Evolutionary conservation across 35 echinoderm and acorn worm genomes (phyloP).

Genomic region (Apostichopus japonicus): DNA sequence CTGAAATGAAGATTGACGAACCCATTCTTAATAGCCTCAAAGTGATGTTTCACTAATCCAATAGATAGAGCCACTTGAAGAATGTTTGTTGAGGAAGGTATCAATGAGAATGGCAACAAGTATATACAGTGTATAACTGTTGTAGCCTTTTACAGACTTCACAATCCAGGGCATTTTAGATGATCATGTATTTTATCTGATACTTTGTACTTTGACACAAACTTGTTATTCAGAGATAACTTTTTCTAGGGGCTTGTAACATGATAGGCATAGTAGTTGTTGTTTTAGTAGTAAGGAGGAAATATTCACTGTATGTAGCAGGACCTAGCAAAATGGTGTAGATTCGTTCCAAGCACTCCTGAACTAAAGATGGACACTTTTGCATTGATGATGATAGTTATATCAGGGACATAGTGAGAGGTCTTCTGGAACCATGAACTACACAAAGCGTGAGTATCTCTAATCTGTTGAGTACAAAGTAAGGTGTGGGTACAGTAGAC

Average conservation of each 20-base stretch:
- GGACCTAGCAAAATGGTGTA: too few relatives aligned
- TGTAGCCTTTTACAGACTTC: too few relatives aligned
- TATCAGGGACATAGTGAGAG: neutral
- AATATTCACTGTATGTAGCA: too few relatives aligned
- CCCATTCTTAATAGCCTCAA: neutral
- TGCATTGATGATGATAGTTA: neutral
- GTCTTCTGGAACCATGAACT: neutral
- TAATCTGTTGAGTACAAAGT: neutral
- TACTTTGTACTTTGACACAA: slow-evolving; percentile 45
- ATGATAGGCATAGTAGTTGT: neutral
- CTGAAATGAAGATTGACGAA: neutral
- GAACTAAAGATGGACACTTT: neutral
- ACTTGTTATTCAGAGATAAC: neutral
- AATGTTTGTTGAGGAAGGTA: neutral
- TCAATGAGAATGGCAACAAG: neutral
- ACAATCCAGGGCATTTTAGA: neutral
- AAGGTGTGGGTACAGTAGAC: too few relatives aligned
- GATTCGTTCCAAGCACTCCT: neutral
- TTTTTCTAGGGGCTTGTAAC: neutral
- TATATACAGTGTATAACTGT: neutral
- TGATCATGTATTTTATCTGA: neutral
- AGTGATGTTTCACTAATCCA: neutral
- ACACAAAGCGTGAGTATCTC: neutral
- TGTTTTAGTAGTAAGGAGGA: too few relatives aligned
- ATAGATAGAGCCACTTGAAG: neutral